These are phyloP conservation scores for Notechis scutatus DNA, from an alignment of 2,113 vertebrate species.

Conservation along the genomic window DNA sequence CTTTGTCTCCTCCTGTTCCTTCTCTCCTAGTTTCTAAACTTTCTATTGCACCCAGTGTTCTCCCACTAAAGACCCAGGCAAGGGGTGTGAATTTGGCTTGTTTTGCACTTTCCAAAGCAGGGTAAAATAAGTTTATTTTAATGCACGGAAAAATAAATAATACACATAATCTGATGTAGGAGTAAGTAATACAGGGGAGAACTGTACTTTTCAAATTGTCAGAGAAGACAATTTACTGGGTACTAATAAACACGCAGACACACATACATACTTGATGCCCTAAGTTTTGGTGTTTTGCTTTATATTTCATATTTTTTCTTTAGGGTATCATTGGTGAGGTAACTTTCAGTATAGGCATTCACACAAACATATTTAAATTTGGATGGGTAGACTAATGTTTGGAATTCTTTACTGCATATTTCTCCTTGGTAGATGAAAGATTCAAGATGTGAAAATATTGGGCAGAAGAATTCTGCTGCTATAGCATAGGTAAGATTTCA, in stretches of 20 bases:
- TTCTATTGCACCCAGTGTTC: background rate
- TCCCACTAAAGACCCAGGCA: background rate
- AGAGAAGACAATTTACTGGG: background rate
- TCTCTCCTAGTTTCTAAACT: background rate
- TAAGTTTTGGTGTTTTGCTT: background rate
- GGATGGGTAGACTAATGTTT: background rate
- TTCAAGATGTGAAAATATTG: conserved; percentile 23
- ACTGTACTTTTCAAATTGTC: too few relatives aligned
- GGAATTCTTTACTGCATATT: background rate
- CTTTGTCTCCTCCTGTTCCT: background rate
- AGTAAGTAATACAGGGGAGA: background rate
- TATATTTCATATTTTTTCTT: background rate
- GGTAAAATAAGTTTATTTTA: background rate
- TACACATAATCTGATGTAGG: too few relatives aligned
- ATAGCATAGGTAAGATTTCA: background rate
- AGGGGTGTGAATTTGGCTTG: background rate
- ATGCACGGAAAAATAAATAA: background rate
- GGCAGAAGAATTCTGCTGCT: conserved; percentile 16
- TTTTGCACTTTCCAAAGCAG: background rate
- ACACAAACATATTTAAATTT: background rate
- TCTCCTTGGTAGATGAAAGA: conserved; percentile 5
- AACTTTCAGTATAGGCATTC: background rate
- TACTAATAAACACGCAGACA: background rate
- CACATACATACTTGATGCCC: background rate
- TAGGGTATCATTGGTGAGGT: background rate